Evolutionary conservation across 92 coral and sea anemone genomes (phyloP).

Genomic region (Palythoa caribaeorum): DNA sequence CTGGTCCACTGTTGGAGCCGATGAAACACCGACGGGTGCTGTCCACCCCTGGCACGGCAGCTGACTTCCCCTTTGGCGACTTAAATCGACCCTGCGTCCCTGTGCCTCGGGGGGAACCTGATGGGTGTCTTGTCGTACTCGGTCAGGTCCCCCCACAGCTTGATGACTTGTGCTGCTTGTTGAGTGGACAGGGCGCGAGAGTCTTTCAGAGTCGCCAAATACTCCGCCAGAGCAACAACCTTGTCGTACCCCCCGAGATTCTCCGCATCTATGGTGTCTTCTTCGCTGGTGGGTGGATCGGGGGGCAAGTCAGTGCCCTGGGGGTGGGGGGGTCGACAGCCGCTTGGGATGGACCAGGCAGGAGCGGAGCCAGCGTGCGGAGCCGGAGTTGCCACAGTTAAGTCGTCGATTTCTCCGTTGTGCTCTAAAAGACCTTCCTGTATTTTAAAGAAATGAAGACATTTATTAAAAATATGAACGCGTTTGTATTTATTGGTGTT

Average conservation of each 20-base stretch:
- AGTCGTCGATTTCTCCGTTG: no score
- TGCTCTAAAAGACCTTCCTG: no score
- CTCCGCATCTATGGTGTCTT: neutral
- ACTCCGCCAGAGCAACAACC: neutral
- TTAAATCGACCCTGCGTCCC: constrained; percentile 16
- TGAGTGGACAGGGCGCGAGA: neutral
- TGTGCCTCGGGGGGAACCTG: no score
- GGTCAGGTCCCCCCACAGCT: neutral
- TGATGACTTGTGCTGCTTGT: neutral
- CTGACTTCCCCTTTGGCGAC: neutral
- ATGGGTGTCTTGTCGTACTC: neutral
- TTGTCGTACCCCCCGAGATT: neutral
- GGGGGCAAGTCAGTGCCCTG: no score
- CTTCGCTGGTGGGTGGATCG: neutral
- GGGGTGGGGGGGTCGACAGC: no score
- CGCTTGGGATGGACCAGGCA: no score
- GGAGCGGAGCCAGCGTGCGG: no score
- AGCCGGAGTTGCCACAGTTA: no score
- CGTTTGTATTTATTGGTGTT: no score
- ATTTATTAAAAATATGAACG: no score
- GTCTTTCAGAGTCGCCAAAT: no score
- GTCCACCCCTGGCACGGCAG: constrained; percentile 37
- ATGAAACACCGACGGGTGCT: constrained; percentile 33
- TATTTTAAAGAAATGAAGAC: no score
- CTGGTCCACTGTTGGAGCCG: constrained; percentile 19